These are phyloP conservation scores for Orthonychiurus folsomi DNA, from an alignment of 2,888 invertebrate genomes.

Conservation along the genomic window DNA sequence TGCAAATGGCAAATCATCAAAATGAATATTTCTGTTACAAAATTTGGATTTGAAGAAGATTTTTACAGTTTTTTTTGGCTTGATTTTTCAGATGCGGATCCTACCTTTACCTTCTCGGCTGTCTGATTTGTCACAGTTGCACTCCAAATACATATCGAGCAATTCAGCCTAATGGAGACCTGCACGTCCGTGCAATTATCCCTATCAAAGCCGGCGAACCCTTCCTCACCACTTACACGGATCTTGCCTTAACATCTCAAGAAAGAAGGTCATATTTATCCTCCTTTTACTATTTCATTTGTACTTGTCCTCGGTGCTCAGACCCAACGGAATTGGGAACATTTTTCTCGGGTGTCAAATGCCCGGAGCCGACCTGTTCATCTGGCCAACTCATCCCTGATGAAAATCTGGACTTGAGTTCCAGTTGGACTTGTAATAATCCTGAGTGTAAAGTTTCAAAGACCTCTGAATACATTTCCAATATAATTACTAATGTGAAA, in stretches of 20 bases:
- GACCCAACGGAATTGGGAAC: slow-evolving; percentile 29
- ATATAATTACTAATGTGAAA: neutral
- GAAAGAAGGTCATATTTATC: slow-evolving; percentile 16
- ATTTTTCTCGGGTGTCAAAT: slow-evolving; percentile 27
- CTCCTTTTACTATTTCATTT: slow-evolving; percentile 17
- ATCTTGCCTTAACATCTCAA: slow-evolving; percentile 18
- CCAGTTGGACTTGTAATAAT: neutral
- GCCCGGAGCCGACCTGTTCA: slow-evolving; percentile 11
- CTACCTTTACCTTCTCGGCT: slow-evolving; percentile 22
- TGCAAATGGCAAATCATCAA: no score
- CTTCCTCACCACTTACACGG: slow-evolving; percentile 23
- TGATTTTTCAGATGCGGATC: slow-evolving; percentile 7
- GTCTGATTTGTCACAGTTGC: slow-evolving; percentile 28
- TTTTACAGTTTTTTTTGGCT: neutral
- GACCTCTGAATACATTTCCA: neutral
- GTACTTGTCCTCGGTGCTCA: slow-evolving; percentile 25
- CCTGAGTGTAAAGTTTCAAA: neutral
- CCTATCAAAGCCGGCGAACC: slow-evolving; percentile 24
- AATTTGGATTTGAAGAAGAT: neutral
- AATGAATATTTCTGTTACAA: neutral
- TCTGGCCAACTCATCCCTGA: neutral
- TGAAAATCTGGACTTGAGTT: neutral
- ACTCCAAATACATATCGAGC: slow-evolving; percentile 28
- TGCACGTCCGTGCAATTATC: slow-evolving; percentile 24
- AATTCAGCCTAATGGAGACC: slow-evolving; percentile 24